Evolutionary conservation across 1,140 invertebrate species (phyloP), one percentile per base, ranked within the genome.

Genomic region (Pseudomyrmex concolor): DNA sequence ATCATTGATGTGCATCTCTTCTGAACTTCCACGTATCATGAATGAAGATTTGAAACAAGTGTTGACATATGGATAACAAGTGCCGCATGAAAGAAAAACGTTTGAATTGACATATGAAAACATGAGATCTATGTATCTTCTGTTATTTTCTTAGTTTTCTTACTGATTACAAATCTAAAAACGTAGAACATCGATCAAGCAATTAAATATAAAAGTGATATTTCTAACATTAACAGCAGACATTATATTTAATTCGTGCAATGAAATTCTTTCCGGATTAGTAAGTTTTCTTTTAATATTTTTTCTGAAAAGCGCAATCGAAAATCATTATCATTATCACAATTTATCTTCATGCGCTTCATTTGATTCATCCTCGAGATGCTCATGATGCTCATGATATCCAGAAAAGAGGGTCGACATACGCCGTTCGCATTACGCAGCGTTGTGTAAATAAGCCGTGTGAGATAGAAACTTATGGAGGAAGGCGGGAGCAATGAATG

Each of bases 341-440:
- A 55, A 50, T 87, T 17, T 74, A 88, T 74, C 70, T 71, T 34
- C 54, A 51, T 78, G 76, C 25, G 50, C 70, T 64, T 54, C 12
- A 34, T 0, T 34, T 8, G 63, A 8, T 34, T 13, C 64, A 60
- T 84, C 9, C 74, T 50, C 34, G 68, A 63, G 55, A 89, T 57
- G 2, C 70, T 57, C 50, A 81, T 83, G 72, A 89, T 54, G 2
- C 70, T 57, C 50, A 81, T 83, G n/a, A 72, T 84, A 89, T 66
- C 64, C 71, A 86, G 59, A 86, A 73, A 86, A 88, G 67, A 72
- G 25, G 62, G 68, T 74, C 57, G 83, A 70, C 59, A 63, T 54
- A 81, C 62, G 34, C 63, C 34, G 76, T 72, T 80, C 64, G 59
- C 62, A 80, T 84, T 70, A 60, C 66, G 34, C 48, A 71, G 19